Conservation (phyloP, 1,140 invertebrate genomes). For the Wasmannia auropunctata region DNA sequence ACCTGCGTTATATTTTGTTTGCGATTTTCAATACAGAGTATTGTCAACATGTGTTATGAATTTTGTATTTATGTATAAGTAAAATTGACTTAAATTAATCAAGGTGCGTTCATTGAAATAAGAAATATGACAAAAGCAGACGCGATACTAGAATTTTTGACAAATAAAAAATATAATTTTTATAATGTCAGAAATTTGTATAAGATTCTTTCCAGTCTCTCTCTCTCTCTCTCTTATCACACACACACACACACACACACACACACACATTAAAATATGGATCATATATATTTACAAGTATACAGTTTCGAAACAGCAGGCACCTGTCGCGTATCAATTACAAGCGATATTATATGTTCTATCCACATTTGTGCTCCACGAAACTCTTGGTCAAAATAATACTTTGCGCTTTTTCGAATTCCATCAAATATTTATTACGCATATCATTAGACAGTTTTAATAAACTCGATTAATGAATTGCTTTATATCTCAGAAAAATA, state of each 20-base stretch:
- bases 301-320: conserved; percentile 17
- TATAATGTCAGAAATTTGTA: background rate
- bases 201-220: background rate
- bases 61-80: background rate
- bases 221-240: background rate
- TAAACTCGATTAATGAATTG: background rate
- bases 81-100: background rate
- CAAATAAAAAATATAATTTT: background rate
- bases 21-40: background rate
- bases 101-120: background rate
- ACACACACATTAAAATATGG: background rate
- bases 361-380: background rate
- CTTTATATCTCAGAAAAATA: background rate
- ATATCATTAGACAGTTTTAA: background rate
- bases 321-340: conserved; percentile 41
- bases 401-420: background rate
- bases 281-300: conserved; percentile 13
- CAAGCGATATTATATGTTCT: background rate
- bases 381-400: conserved; percentile 14
- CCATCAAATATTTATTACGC: background rate
- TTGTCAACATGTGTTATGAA: background rate
- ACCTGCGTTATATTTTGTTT: conserved; percentile 51
- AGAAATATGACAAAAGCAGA: background rate
- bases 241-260: background rate
- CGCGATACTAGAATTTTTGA: background rate